phyloP scores from a whole-genome alignment of 2,888 invertebrate species.

The Cerceris ruficornis region DNA sequence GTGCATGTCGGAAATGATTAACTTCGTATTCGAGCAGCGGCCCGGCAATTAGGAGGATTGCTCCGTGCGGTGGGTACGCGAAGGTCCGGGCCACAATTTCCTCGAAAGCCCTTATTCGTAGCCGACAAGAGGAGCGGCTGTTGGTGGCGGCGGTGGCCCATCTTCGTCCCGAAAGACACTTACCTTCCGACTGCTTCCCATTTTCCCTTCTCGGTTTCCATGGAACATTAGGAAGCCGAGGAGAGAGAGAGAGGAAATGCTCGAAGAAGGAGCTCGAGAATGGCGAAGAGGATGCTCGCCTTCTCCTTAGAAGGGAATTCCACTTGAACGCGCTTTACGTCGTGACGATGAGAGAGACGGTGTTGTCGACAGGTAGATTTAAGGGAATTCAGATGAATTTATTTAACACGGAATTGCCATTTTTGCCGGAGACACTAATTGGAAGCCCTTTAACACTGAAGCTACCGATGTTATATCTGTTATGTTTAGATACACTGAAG shows the following conservation, averaged over 20 bases:
- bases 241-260: not conserved
- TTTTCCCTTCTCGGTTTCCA: slow-evolving; percentile 26
- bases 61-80: slow-evolving; percentile 42
- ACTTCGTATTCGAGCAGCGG: slow-evolving; percentile 61
- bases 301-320: slow-evolving; percentile 25
- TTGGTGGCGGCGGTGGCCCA: slow-evolving; percentile 6
- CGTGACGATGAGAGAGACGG: slow-evolving; percentile 3
- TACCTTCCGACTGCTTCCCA: slow-evolving; percentile 35
- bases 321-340: slow-evolving; percentile 38
- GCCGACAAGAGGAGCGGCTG: not conserved
- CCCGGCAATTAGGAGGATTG: slow-evolving; percentile 71
- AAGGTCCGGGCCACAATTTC: slow-evolving; percentile 56
- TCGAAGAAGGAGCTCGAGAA: slow-evolving; percentile 18
- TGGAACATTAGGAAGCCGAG: slow-evolving; percentile 41
- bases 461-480: too few species aligned
- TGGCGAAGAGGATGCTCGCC: slow-evolving; percentile 18
- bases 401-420: not conserved
- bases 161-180: slow-evolving; percentile 47
- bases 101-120: slow-evolving; percentile 57
- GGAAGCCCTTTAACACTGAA: too few species aligned
- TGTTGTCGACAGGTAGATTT: slow-evolving; percentile 1
- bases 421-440: too few species aligned
- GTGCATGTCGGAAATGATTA: slow-evolving; percentile 70
- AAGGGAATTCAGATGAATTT: slow-evolving; percentile 27
- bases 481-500: too few species aligned